A percentile compares a stretch with the other conserved stretches of the same genome.
Conservation (phyloP, 2,888 invertebrate species). For the Mantis religiosa region DNA sequence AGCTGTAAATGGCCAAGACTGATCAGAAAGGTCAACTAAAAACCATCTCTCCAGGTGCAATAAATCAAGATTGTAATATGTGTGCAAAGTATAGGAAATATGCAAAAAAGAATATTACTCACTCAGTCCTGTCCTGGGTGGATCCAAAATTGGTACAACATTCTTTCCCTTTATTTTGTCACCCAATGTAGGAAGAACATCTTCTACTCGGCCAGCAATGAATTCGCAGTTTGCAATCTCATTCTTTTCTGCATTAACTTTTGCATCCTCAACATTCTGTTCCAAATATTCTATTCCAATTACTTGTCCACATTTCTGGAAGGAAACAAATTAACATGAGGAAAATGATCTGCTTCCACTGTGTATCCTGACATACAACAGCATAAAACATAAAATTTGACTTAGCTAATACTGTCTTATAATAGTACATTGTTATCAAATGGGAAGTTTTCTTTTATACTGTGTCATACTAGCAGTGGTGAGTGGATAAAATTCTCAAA, state of each 20-base stretch:
- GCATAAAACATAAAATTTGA: too few species aligned
- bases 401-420: too few species aligned
- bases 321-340: not conserved
- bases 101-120: slow-evolving; percentile 30
- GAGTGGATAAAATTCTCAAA: too few species aligned
- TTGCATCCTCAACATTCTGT: slow-evolving; percentile 55
- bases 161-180: slow-evolving; percentile 37
- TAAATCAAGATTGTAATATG: not conserved
- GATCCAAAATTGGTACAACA: slow-evolving; percentile 57
- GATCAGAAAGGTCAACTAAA: not conserved
- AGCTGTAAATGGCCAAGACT: not conserved
- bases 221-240: slow-evolving; percentile 49
- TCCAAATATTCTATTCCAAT: slow-evolving; percentile 56
- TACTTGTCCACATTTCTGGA: slow-evolving; percentile 41
- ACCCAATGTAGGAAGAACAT: slow-evolving; percentile 45
- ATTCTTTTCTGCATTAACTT: slow-evolving; percentile 52
- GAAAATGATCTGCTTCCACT: too few species aligned
- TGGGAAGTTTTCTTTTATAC: too few species aligned
- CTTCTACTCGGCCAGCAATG: slow-evolving; percentile 55
- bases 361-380: too few species aligned
- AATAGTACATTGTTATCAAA: too few species aligned
- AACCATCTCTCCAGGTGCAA: not conserved
- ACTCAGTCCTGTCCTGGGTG: slow-evolving; percentile 55
- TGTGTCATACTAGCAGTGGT: too few species aligned
- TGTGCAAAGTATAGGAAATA: too few species aligned